Percentiles rank a stretch among this genome's conserved stretches.
These are phyloP conservation scores for Apodemus speciosus DNA, from an alignment of 2,113 vertebrate genomes.

Conservation along the genomic window DNA sequence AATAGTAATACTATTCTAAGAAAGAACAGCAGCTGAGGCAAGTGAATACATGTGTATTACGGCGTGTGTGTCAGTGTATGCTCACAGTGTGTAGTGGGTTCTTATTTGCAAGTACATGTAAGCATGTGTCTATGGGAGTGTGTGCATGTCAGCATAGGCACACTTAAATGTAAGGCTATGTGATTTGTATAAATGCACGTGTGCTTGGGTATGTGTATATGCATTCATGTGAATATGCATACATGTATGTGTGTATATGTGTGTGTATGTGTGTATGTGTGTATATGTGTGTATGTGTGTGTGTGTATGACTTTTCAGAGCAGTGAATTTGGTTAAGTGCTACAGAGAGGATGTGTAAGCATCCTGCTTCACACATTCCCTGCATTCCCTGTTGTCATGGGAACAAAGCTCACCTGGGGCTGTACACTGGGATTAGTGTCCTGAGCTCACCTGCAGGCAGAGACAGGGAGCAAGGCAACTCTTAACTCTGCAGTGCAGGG, in stretches of 20 bases:
- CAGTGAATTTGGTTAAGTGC: background rate
- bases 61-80: too few relatives aligned
- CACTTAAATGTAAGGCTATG: background rate
- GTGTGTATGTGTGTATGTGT: accelerated
- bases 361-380: too few relatives aligned
- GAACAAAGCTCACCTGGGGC: background rate
- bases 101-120: too few relatives aligned
- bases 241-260: background rate
- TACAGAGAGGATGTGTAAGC: background rate
- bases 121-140: accelerated
- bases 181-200: background rate
- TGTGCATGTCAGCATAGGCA: background rate
- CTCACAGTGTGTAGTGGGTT: too few relatives aligned
- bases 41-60: too few relatives aligned
- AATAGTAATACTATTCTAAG: background rate
- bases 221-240: background rate
- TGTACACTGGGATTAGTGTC: too few relatives aligned
- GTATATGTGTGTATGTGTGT: too few relatives aligned
- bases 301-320: background rate
- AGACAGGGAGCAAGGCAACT: background rate
- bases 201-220: background rate
- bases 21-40: background rate
- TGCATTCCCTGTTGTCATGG: background rate
- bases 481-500: background rate
- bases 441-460: accelerated